These are phyloP conservation scores for Syrmaticus mikado DNA, from an alignment of 2,113 vertebrate species.

Conservation along the genomic window DNA sequence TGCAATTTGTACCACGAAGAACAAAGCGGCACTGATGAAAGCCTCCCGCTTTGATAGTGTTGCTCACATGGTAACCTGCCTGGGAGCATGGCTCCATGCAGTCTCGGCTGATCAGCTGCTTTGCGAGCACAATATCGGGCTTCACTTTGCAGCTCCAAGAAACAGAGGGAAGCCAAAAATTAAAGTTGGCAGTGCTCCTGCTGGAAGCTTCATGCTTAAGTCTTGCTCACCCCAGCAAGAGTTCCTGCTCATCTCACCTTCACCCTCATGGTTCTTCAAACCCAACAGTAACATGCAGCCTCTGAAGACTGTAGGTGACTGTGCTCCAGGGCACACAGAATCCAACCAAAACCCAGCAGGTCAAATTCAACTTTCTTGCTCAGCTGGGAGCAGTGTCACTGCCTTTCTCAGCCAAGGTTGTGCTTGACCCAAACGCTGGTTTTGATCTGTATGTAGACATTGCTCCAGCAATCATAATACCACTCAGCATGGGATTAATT, in stretches of 20 bases:
- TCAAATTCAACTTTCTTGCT: neutral
- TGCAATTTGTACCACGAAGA: neutral
- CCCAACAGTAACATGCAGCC: neutral
- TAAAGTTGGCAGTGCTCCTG: neutral
- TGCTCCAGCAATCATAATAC: constrained; percentile 49
- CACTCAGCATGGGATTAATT: constrained; percentile 54
- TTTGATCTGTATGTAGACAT: neutral
- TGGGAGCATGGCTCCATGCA: neutral
- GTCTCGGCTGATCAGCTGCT: neutral
- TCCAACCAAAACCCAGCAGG: neutral
- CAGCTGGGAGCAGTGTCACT: neutral
- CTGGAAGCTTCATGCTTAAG: neutral
- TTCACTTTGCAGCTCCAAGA: neutral
- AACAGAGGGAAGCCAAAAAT: neutral
- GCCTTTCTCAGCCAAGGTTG: neutral
- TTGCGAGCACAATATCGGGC: neutral
- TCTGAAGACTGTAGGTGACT: neutral
- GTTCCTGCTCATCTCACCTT: neutral
- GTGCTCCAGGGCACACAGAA: neutral
- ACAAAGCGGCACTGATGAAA: constrained; percentile 17
- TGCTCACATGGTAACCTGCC: neutral
- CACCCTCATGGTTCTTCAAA: neutral
- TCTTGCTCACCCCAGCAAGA: neutral
- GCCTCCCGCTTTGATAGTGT: neutral
- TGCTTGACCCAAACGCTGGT: neutral